Percentiles rank a stretch among this genome's conserved stretches.
These are phyloP conservation scores for Gymnothorax reevesii DNA, from an alignment of 2,797 vertebrate species.

Conservation along the genomic window DNA sequence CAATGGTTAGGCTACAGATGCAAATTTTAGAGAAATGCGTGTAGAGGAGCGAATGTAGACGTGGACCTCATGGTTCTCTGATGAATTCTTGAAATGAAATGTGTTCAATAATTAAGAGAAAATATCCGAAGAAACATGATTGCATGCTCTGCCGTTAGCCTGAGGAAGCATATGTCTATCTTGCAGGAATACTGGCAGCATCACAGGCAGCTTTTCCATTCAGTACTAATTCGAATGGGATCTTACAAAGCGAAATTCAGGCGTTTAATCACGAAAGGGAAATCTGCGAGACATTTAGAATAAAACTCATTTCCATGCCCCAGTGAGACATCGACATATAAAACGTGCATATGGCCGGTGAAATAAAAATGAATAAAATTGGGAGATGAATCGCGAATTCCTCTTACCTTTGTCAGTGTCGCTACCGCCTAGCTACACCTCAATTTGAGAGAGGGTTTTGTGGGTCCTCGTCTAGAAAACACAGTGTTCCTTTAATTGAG, in stretches of 20 bases:
- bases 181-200: background rate
- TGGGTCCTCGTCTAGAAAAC: background rate
- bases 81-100: background rate
- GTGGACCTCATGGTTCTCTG: background rate
- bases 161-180: background rate
- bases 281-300: background rate
- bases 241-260: constrained; percentile 2
- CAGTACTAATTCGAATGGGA: background rate
- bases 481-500: background rate
- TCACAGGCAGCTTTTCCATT: background rate
- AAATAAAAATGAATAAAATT: background rate
- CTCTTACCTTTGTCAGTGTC: constrained; percentile 11
- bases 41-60: background rate
- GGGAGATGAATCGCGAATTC: background rate
- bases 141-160: background rate
- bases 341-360: background rate
- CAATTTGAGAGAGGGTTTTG: background rate
- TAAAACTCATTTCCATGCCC: background rate
- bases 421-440: constrained; percentile 13
- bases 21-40: background rate
- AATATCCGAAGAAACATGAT: background rate
- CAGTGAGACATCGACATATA: background rate
- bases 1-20: background rate
- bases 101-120: background rate
- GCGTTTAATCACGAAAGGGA: background rate